Evolutionary conservation across 1,140 invertebrate genomes (phyloP).

Genomic region (Drosophila simulans): DNA sequence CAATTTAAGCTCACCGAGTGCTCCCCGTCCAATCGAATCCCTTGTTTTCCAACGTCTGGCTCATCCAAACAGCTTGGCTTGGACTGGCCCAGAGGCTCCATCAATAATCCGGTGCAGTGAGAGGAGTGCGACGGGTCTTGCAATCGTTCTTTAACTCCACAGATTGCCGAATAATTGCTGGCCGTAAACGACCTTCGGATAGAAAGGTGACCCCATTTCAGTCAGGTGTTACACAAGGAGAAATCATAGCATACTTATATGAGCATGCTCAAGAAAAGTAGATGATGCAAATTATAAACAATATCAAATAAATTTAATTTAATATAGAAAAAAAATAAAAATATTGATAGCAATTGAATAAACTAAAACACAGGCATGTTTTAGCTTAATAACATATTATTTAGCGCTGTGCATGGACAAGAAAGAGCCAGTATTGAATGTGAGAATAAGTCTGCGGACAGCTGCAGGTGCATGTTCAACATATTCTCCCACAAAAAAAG

Average conservation of each 20-base stretch:
- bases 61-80: conserved; percentile 6
- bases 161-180: conserved; percentile 21
- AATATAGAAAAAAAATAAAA: no score
- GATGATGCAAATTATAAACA: background rate
- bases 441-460: conserved; percentile 29
- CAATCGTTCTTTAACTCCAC: background rate
- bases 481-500: conserved; percentile 30
- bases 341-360: no score
- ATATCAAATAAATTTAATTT: background rate
- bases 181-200: background rate
- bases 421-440: conserved; percentile 2
- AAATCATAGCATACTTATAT: conserved; percentile 8
- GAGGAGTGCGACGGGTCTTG: background rate
- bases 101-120: conserved; percentile 36
- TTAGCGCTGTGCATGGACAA: background rate
- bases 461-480: conserved; percentile 26
- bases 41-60: conserved; percentile 19
- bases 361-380: no score
- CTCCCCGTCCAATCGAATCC: conserved; percentile 10
- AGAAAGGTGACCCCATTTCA: conserved; percentile 17
- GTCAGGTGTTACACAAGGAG: background rate
- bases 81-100: conserved; percentile 32
- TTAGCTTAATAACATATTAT: no score
- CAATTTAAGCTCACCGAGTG: conserved; percentile 34
- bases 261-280: background rate